phyloP scores from a whole-genome alignment of 2,113 vertebrate genomes.

The Orycteropus afer region DNA sequence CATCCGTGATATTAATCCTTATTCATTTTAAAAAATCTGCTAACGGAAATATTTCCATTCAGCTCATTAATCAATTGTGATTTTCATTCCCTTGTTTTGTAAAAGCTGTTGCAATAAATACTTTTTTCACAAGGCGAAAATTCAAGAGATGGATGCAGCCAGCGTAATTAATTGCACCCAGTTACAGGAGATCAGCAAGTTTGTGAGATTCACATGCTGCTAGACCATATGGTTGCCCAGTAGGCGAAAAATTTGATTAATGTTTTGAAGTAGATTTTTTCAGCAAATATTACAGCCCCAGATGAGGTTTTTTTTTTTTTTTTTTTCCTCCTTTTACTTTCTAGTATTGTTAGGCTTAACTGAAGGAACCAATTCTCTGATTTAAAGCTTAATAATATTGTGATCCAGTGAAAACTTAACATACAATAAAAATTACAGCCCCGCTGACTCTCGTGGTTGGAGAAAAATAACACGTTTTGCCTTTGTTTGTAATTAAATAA shows the following conservation, averaged over 20 bases:
- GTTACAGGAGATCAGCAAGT: conserved; percentile 99
- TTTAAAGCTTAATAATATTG: conserved; percentile 86
- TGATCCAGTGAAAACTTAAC: conserved; percentile 83
- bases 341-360: conserved; percentile 83
- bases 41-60: conserved; percentile 94
- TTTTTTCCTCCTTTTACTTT: conserved; percentile 83
- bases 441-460: conserved; percentile 60
- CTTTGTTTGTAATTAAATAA: conserved; percentile 70
- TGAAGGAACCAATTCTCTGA: conserved; percentile 83
- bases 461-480: conserved; percentile 58
- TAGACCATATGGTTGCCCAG: conserved; percentile 99
- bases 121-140: conserved; percentile 93
- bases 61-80: conserved; percentile 98
- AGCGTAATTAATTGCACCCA: conserved; percentile 99
- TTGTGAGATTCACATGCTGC: conserved; percentile 99
- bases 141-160: conserved; percentile 98
- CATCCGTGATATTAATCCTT: conserved; percentile 86
- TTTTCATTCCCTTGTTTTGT: conserved; percentile 96
- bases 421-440: conserved; percentile 80
- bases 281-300: conserved; percentile 97
- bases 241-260: conserved; percentile 99
- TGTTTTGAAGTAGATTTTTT: conserved; percentile 96
- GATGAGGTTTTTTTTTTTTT: conserved; percentile 82
- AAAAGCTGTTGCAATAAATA: conserved; percentile 97
- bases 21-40: conserved; percentile 91